Conservation (phyloP, 2,888 invertebrate genomes). For the Selenia dentaria region DNA sequence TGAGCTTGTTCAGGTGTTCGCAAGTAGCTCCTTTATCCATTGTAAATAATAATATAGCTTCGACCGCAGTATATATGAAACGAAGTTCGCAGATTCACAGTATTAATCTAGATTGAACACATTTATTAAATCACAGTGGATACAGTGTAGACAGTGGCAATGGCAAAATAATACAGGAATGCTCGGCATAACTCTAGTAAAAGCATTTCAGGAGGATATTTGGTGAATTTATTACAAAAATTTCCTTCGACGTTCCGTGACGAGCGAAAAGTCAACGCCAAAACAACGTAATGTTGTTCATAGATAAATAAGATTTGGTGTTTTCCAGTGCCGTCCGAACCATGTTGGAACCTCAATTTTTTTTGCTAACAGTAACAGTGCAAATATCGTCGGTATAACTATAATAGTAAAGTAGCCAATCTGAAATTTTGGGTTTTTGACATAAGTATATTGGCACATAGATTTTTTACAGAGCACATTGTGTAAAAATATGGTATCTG, state of each 20-base stretch:
- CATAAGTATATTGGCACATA: too few species aligned
- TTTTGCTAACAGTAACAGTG: too few species aligned
- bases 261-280: conserved; percentile 74
- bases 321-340: too few species aligned
- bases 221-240: conserved; percentile 79
- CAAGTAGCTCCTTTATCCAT: conserved; percentile 80
- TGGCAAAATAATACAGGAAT: conserved; percentile 39
- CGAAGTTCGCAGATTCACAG: conserved; percentile 55
- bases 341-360: too few species aligned
- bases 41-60: conserved; percentile 48
- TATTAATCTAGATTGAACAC: conserved; percentile 20
- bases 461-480: too few species aligned
- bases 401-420: too few species aligned
- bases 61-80: conserved; percentile 57
- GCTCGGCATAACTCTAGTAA: conserved; percentile 42
- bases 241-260: conserved; percentile 77
- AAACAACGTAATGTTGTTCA: too few species aligned
- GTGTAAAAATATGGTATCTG: too few species aligned
- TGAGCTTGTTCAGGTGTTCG: conserved; percentile 76
- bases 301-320: too few species aligned
- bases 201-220: conserved; percentile 62
- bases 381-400: too few species aligned
- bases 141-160: conserved; percentile 40
- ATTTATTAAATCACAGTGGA: conserved; percentile 55
- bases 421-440: too few species aligned